phyloP scores from a whole-genome alignment of 1,140 invertebrate genomes.

The Drosophila funebris region DNA sequence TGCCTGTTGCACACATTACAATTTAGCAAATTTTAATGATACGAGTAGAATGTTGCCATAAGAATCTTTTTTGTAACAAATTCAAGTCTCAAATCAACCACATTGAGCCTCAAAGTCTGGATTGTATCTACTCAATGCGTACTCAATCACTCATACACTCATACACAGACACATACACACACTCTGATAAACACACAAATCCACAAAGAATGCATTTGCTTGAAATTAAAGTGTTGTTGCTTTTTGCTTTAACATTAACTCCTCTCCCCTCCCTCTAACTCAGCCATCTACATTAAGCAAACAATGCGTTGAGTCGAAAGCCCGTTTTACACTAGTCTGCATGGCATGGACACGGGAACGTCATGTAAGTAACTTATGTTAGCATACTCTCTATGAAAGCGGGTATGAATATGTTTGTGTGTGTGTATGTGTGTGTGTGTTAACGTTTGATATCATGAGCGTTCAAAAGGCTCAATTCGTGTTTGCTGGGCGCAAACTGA shows the following conservation, averaged over 20 bases:
- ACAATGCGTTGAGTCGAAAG: slow-evolving; percentile 3
- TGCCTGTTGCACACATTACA: too few relatives aligned
- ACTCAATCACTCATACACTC: background rate
- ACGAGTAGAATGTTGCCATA: too few relatives aligned
- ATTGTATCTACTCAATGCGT: too few relatives aligned
- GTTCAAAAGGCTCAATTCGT: slow-evolving; percentile 10
- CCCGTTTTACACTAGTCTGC: background rate
- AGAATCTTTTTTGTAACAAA: too few relatives aligned
- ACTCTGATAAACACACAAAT: background rate
- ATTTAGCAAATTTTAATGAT: too few relatives aligned
- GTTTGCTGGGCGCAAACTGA: slow-evolving; percentile 25
- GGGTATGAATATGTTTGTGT: background rate
- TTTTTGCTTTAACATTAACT: background rate
- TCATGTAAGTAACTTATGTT: too few relatives aligned
- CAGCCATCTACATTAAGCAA: slow-evolving; percentile 7
- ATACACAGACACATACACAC: background rate
- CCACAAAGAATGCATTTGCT: background rate
- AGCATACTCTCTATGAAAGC: too few relatives aligned
- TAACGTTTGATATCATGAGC: slow-evolving; percentile 29
- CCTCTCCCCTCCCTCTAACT: background rate
- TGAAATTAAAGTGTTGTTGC: slow-evolving; percentile 24
- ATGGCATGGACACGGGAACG: too few relatives aligned
- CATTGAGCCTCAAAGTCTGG: too few relatives aligned
- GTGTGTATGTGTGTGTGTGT: background rate
- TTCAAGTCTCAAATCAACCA: too few relatives aligned